These are phyloP conservation scores for Philotrypesis tridentata DNA, from an alignment of 1,140 invertebrate genomes.

Conservation along the genomic window DNA sequence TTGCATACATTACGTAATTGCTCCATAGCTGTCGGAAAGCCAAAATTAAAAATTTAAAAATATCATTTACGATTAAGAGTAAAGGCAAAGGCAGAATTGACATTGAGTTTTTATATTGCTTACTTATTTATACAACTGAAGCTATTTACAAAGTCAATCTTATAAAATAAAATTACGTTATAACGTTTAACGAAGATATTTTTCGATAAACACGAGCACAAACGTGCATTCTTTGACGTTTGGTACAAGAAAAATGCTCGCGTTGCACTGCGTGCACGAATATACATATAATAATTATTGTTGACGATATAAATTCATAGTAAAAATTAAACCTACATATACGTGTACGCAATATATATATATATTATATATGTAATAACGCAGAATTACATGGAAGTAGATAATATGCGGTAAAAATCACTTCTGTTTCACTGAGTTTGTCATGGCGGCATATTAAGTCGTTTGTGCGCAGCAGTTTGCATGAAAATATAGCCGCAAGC, in stretches of 20 bases:
- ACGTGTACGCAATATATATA: too few species aligned
- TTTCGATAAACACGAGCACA: too few species aligned
- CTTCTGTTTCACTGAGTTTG: slow-evolving; percentile 4
- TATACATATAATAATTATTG: background rate
- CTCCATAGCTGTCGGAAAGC: too few species aligned
- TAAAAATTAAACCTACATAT: background rate
- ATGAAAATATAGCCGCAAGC: background rate
- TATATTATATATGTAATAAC: background rate
- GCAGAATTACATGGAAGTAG: background rate
- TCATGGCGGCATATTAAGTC: background rate
- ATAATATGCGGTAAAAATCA: background rate
- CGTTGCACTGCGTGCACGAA: too few species aligned
- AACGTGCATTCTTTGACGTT: background rate
- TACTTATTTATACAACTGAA: slow-evolving; percentile 15
- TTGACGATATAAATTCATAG: background rate
- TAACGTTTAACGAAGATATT: background rate
- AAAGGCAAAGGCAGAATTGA: background rate
- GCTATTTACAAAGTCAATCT: slow-evolving; percentile 29
- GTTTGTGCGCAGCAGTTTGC: background rate
- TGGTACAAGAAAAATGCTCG: background rate
- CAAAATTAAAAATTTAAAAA: too few species aligned
- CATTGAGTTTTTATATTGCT: slow-evolving; percentile 12
- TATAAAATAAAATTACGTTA: background rate
- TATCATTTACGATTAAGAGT: too few species aligned
- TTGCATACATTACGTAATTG: too few species aligned